Base-by-base conservation (phyloP, 2,797 vertebrate species). In the Onychomys torridus region DNA sequence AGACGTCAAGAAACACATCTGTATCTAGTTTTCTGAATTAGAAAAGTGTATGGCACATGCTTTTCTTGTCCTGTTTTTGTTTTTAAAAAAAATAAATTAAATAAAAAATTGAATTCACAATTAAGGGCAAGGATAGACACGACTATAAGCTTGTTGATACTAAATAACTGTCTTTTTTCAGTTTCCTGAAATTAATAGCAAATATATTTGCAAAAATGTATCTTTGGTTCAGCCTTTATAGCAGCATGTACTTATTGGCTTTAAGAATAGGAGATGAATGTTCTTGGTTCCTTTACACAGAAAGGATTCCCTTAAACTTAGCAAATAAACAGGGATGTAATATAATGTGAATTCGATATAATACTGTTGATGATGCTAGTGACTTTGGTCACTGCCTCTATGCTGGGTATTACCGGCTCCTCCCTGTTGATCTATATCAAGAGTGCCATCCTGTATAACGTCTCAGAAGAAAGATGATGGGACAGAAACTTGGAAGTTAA, bases 191-290 rank as follows among this genome's bases (percentile, higher is more conserved):
- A 25, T 90, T 89, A 89, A 14, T 77, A 16, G 29, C 11, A 86
- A 86, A 52, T 52, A 23, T 10, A 90, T 73, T 84, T 65, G 76
- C 27, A 87, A 96, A 75, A 84, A 52, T 52, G 14, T 12, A 55
- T 67, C 1, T 6, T 25, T 11, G 79, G 13, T 59, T 93, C 11
- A 89, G 13, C 49, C 17, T 57, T 81, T 81, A 9, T 43, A 34
- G 57, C 25, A 91, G 27, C 43, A 46, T 4, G 34, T 25, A 67
- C 14, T 9, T 67, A 65, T 1, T 46, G 11, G 21, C 12, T 21
- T n/a, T 92, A 29, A 21, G 77, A 14, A 69, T 29, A 76, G 49
- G 52, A 81, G 73, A 73, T 5, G 0, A 14, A 59, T 59, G 32
- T 40, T 61, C 93, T 65, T 40, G 7, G 34, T 69, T 78, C 57